phyloP scores from a whole-genome alignment of 2,113 vertebrate genomes.

The Austrofundulus limnaeus region DNA sequence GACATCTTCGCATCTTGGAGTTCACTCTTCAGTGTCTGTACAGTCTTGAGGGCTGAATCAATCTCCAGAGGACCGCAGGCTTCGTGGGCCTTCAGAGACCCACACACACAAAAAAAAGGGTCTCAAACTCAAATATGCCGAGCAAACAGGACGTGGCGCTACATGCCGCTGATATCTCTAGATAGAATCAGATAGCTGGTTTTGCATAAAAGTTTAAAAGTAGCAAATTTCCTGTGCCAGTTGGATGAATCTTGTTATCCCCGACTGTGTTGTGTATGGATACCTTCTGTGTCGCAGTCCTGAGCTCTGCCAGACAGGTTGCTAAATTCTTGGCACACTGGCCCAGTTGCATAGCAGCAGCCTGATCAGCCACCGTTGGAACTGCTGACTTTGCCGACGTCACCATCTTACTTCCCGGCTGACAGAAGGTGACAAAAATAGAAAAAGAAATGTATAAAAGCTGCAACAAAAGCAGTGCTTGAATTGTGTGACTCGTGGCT shows the following conservation, averaged over 20 bases:
- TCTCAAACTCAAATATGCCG: neutral
- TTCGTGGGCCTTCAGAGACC: constrained; percentile 87
- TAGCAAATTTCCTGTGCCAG: constrained; percentile 9
- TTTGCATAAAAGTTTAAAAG: neutral
- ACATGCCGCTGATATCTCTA: constrained; percentile 5
- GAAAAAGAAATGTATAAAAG: constrained; percentile 9
- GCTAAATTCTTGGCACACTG: constrained; percentile 98
- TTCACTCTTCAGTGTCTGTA: constrained; percentile 92
- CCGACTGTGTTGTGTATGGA: constrained; percentile 7
- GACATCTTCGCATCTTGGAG: constrained; percentile 97
- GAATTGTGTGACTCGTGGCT: neutral
- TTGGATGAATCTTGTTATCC: constrained; percentile 19
- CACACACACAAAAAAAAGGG: constrained; percentile 6
- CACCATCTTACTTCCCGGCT: constrained; percentile 99
- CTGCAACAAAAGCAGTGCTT: neutral
- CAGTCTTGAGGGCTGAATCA: constrained; percentile 92
- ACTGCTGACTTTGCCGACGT: constrained; percentile 94
- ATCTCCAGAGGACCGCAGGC: constrained; percentile 98
- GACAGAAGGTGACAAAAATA: constrained; percentile 22
- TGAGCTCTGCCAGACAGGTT: constrained; percentile 92
- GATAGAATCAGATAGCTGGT: constrained; percentile 11
- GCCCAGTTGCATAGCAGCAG: constrained; percentile 96
- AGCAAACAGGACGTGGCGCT: constrained; percentile 1
- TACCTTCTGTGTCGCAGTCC: constrained; percentile 95
- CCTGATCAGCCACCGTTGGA: constrained; percentile 93